Percentiles rank a stretch among this genome's conserved stretches.
These are phyloP conservation scores for Actinostola sp. DNA, from an alignment of 92 coral and sea anemone genomes.

Conservation along the genomic window DNA sequence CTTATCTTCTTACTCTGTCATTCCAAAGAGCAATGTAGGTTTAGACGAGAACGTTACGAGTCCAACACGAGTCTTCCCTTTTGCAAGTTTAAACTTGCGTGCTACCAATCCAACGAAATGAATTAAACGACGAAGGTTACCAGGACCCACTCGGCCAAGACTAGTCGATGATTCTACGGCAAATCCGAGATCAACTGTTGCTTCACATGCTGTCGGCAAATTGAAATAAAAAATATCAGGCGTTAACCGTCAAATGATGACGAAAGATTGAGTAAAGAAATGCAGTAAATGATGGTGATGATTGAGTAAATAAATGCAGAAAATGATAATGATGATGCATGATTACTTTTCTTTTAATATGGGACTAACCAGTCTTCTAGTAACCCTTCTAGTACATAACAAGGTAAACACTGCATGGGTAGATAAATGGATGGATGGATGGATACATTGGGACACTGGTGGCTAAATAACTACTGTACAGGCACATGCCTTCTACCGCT, in stretches of 20 bases:
- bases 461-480: not conserved
- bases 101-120: slow-evolving; percentile 25
- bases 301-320: not conserved
- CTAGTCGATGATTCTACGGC: slow-evolving; percentile 28
- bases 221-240: not conserved
- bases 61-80: slow-evolving; percentile 14
- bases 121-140: slow-evolving; percentile 19
- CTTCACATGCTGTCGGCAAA: slow-evolving; percentile 13
- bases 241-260: not conserved
- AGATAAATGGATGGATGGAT: not conserved
- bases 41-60: slow-evolving; percentile 9
- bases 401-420: not conserved
- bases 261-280: not conserved
- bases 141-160: slow-evolving; percentile 35
- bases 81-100: slow-evolving; percentile 17
- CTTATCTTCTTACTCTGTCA: slow-evolving; percentile 19
- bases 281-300: not conserved
- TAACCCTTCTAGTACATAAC: not conserved
- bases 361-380: not conserved
- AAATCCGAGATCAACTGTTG: slow-evolving; percentile 30
- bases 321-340: not conserved
- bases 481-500: too few species aligned
- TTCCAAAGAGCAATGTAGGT: slow-evolving; percentile 5
- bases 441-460: not conserved
- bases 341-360: not conserved